Evolutionary conservation across 2,113 vertebrate species (phyloP).

Genomic region (Pelmatolapia mariae): DNA sequence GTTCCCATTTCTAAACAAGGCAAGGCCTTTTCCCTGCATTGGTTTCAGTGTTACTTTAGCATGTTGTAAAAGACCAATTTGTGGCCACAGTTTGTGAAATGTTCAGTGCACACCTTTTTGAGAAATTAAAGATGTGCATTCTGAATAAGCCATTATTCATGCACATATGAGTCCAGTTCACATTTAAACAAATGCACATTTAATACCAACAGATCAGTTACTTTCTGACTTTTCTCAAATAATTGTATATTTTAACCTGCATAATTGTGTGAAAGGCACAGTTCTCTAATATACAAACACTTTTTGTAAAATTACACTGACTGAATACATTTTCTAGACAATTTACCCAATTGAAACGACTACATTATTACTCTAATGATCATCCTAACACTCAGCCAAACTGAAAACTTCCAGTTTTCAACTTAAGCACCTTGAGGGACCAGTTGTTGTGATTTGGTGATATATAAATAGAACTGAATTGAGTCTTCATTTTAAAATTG

Average conservation of each 20-base stretch:
- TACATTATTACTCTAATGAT: not conserved
- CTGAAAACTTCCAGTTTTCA: not conserved
- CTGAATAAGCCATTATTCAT: not conserved
- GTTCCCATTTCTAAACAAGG: slow-evolving; percentile 37
- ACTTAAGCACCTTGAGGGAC: not conserved
- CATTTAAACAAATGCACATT: not conserved
- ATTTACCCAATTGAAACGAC: accelerated
- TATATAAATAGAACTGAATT: not conserved
- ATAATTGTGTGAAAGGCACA: not conserved
- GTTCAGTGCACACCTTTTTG: not conserved
- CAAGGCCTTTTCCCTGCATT: not conserved
- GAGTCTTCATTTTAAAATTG: not conserved
- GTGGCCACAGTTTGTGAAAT: not conserved
- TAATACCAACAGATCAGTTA: not conserved
- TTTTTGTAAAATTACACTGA: not conserved
- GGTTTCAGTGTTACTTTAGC: not conserved
- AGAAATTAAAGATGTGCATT: not conserved
- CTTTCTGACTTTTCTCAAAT: not conserved
- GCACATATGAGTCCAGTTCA: not conserved
- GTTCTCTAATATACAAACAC: not conserved
- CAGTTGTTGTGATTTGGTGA: not conserved
- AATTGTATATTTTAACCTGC: not conserved
- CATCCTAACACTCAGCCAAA: not conserved
- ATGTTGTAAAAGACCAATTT: not conserved
- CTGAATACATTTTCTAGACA: not conserved